Evolutionary conservation across 2,888 invertebrate genomes (phyloP), one percentile per base, ranked within the genome.

Genomic region (Patella ulyssiponensis): DNA sequence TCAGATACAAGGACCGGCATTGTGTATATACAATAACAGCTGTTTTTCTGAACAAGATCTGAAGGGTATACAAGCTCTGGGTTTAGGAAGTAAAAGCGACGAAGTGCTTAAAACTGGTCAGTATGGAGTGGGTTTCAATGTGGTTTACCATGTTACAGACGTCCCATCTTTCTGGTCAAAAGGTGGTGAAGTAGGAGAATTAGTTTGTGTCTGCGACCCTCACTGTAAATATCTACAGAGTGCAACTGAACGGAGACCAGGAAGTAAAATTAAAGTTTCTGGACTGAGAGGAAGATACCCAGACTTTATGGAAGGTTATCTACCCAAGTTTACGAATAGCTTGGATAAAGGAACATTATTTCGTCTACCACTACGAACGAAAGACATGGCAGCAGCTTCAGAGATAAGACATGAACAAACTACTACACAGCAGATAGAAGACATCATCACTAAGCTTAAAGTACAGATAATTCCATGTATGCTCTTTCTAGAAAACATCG

Each of bases 181-280:
- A 75, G 86, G 86, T 11, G 64, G 73, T 0, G 78, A 81, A 44
- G 77, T 72, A 53, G 85, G 86, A 11, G 86, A 89, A 79, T 85
- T 83, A 12, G 74, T 90, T 14, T 89, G 89, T 79, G 76, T 89
- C 14, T 86, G 90, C 80, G 90, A 90, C 79, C 90, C 90, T 2
- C 83, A 88, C 73, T 86, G 85, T 53, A 82, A 81, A 69, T 87
- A 86, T 79, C 82, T 88, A 4, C 87, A 87, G 4, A 83, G 81
- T 2, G 80, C 82, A n/a, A 76, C 71, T 0, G 56, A 23, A 20
- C 73, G 75, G 69, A 76, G 73, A 58, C 84, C 84, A 20, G 85
- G 85, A 27, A 80, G 77, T n/a, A 75, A 81, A 69, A 79, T 75
- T 58, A 2, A 15, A 5, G 58, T 44, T 69, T 17, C 33, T 11